Evolutionary conservation across 2,113 vertebrate species (phyloP), one percentile per base, ranked within the genome.

Genomic region (Phaethornis superciliosus): DNA sequence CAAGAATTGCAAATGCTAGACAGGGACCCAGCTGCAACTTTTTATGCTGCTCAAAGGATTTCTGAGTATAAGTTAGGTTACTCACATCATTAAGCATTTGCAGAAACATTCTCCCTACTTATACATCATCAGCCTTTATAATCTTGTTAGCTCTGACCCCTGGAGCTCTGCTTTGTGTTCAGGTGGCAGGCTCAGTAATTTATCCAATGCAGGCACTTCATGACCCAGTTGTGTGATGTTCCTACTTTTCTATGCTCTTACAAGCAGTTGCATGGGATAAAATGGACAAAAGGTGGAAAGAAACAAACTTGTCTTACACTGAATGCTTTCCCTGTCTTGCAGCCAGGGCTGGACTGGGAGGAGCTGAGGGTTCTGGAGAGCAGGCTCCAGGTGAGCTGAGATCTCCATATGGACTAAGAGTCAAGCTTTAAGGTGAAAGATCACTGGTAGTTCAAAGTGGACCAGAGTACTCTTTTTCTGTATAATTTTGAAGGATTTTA

Each of bases 31-130:
- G 4, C 67, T 93, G 81, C 84, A 89, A n/a, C 81, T 78, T 55
- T 75, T 52, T 88, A 47, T 30, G 65, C 87, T 72, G 7, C 81
- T 81, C 89, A 44, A 44, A 95, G 78, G 84, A 93, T 78, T 94
- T 78, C 80, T 40, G 1, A 16, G 60, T 86, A 52, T 70, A 28
- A 71, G 74, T 84, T 63, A 42, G 37, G 74, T 89, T 95, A 35
- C 77, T 78, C 86, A 67, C 81, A 86, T 89, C 87, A 71, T 91
- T 89, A 95, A 91, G 49, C 78, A 76, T 79, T 84, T 89, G 69
- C 52, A 87, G 37, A 32, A 75, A 40, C 32, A 9, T 68, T 87
- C 81, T 71, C 52, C 1, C 4, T 52, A 47, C 78, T 91, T 91
- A 27, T 19, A 79, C 58, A 64, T 84, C 76, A 58, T 81, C 93